A percentile compares a stretch with the other conserved stretches of the same genome.
phyloP scores from a whole-genome alignment of 2,113 vertebrate species.

The Dipodomys stephensi region DNA sequence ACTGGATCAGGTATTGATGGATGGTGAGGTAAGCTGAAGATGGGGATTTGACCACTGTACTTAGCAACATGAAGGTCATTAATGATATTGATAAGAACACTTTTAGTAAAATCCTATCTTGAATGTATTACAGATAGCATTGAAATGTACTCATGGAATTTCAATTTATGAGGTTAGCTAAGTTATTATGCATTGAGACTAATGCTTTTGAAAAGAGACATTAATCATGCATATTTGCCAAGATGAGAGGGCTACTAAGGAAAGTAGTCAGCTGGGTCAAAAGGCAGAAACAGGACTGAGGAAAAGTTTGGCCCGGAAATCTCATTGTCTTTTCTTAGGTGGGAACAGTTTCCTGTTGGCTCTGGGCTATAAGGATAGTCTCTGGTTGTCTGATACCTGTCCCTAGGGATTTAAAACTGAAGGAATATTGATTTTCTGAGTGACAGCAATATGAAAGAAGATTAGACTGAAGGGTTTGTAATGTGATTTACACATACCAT shows the following conservation, averaged over 20 bases:
- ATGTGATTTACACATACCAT: neutral
- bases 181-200: neutral
- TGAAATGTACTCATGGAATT: neutral
- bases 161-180: neutral
- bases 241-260: neutral
- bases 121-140: neutral
- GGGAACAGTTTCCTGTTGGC: neutral
- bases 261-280: neutral
- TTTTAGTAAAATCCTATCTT: constrained; percentile 1
- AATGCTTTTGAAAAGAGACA: neutral
- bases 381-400: neutral
- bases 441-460: constrained; percentile 26
- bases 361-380: neutral
- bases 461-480: neutral
- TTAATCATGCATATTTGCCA: neutral
- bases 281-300: neutral
- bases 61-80: neutral
- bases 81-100: neutral
- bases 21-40: neutral
- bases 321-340: neutral
- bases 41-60: neutral
- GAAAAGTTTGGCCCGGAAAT: neutral
- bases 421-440: neutral
- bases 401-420: neutral
- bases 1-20: neutral